These are phyloP conservation scores for Athalia circularis DNA, from an alignment of 2,888 invertebrate genomes.

Conservation along the genomic window DNA sequence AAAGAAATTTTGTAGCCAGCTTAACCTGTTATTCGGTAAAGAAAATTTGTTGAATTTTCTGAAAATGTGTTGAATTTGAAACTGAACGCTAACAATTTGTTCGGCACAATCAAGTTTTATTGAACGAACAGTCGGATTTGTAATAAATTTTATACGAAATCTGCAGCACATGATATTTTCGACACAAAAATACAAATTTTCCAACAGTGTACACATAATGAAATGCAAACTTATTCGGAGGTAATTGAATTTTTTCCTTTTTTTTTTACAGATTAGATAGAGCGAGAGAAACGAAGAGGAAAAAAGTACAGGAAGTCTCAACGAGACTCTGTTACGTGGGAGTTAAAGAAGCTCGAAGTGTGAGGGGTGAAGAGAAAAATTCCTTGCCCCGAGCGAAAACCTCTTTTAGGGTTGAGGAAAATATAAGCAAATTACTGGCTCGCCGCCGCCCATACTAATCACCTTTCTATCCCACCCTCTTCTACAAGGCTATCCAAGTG, in stretches of 20 bases:
- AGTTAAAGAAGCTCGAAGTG: slow-evolving; percentile 1
- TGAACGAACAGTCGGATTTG: no score
- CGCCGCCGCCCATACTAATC: slow-evolving; percentile 46
- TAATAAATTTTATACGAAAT: no score
- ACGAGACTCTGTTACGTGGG: not conserved
- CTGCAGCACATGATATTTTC: no score
- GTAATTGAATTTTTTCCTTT: slow-evolving; percentile 54
- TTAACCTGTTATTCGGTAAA: no score
- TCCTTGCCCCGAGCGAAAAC: slow-evolving; percentile 1
- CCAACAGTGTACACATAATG: slow-evolving; percentile 9
- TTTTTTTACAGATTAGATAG: slow-evolving; percentile 54
- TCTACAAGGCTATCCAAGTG: slow-evolving; percentile 6
- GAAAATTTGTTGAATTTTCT: no score
- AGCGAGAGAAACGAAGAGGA: slow-evolving; percentile 5
- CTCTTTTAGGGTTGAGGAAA: slow-evolving; percentile 31
- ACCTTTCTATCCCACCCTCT: slow-evolving; percentile 26
- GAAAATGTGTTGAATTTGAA: no score
- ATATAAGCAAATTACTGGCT: slow-evolving; percentile 54
- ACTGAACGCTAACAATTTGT: no score
- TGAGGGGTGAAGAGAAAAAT: not conserved
- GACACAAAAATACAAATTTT: not conserved
- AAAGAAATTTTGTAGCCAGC: no score
- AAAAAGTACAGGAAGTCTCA: not conserved
- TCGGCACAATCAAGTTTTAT: no score
- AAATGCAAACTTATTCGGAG: slow-evolving; percentile 42